Evolutionary conservation across 2,797 vertebrate genomes (phyloP).

Genomic region (Eulemur albifrons): DNA sequence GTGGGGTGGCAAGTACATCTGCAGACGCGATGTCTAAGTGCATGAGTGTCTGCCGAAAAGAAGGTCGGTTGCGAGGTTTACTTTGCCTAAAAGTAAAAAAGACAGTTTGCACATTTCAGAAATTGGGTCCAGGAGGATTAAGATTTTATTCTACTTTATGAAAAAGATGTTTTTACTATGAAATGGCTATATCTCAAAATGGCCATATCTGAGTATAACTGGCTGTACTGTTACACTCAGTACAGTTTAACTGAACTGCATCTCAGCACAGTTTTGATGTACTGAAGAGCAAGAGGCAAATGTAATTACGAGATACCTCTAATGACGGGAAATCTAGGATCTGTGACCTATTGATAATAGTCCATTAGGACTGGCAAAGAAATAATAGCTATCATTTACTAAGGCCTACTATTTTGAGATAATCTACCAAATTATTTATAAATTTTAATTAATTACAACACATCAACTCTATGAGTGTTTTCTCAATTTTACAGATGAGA

Average conservation of each 20-base stretch:
- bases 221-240: background rate
- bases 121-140: background rate
- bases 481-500: background rate
- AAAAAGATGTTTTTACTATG: background rate
- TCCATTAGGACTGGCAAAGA: background rate
- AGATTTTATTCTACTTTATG: conserved; percentile 5
- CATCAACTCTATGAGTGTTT: background rate
- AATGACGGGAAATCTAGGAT: background rate
- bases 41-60: conserved; percentile 97
- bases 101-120: background rate
- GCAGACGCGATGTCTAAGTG: conserved; percentile 98
- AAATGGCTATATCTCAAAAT: background rate
- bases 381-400: background rate
- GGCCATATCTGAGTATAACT: background rate
- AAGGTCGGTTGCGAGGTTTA: conserved; percentile 97
- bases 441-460: background rate
- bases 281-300: background rate
- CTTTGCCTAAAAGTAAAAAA: conserved; percentile 90
- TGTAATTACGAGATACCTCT: background rate
- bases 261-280: background rate
- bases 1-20: conserved; percentile 95
- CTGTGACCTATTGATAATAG: background rate
- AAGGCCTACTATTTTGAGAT: background rate
- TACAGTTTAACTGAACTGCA: background rate
- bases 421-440: background rate